Evolutionary conservation across 1,140 invertebrate species (phyloP).

Genomic region (Nixonia krombeini): DNA sequence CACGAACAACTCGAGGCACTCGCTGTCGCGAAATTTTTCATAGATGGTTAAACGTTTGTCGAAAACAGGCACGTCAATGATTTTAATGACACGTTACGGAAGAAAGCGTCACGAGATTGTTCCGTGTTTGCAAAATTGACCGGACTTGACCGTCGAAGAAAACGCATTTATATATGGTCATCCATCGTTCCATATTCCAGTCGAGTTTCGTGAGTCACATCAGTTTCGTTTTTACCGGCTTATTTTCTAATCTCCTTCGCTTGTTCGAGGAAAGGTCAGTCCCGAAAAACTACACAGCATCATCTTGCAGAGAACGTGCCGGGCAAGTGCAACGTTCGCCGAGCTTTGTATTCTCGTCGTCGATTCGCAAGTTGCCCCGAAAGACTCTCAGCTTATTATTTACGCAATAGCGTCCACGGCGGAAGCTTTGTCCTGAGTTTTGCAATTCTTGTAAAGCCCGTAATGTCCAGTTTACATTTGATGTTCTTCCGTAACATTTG

Average conservation of each 20-base stretch:
- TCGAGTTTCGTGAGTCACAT: conserved; percentile 24
- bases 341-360: conserved; percentile 23
- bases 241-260: conserved; percentile 35
- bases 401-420: conserved; percentile 5
- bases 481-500: too few species aligned
- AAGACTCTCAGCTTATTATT: conserved; percentile 26
- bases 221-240: conserved; percentile 31
- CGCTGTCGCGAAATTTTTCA: too few species aligned
- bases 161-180: conserved; percentile 17
- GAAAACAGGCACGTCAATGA: too few species aligned
- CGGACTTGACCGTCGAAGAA: too few species aligned
- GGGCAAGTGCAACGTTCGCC: conserved; percentile 31
- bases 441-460: conserved; percentile 10
- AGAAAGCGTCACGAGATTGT: too few species aligned
- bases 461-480: conserved; percentile 5
- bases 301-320: conserved; percentile 33
- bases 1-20: too few species aligned
- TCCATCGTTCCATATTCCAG: conserved; percentile 19
- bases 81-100: too few species aligned
- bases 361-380: conserved; percentile 7
- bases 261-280: conserved; percentile 30
- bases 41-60: too few species aligned
- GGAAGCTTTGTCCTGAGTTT: conserved; percentile 18
- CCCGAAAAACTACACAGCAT: conserved; percentile 5
- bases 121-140: too few species aligned